Conservation (phyloP, 2,113 vertebrate species). For the Bostrychus sinensis region DNA sequence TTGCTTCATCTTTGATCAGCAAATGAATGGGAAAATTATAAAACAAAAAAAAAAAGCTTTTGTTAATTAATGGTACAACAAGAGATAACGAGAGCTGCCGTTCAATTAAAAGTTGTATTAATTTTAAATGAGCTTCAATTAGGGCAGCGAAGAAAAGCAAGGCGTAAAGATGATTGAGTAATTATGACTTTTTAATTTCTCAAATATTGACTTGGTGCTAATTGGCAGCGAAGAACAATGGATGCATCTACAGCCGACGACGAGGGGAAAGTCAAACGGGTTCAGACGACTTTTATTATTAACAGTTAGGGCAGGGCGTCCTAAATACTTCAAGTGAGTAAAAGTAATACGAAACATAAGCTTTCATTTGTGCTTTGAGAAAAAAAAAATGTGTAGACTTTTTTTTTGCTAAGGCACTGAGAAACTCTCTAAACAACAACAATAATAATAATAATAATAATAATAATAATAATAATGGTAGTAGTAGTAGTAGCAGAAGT, state of each 20-base stretch:
- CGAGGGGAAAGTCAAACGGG: neutral
- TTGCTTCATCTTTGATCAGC: conserved; percentile 56
- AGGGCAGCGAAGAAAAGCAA: conserved; percentile 67
- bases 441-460: too few relatives aligned
- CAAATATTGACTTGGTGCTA: conserved; percentile 71
- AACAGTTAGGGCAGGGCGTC: too few relatives aligned
- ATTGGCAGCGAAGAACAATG: conserved; percentile 65
- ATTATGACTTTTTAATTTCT: conserved; percentile 66
- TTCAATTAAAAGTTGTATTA: conserved; percentile 79
- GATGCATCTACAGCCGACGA: conserved; percentile 22
- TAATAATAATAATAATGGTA: too few relatives aligned
- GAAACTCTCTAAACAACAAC: too few relatives aligned
- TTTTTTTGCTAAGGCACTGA: too few relatives aligned
- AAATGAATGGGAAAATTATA: conserved; percentile 53
- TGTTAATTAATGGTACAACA: conserved; percentile 69
- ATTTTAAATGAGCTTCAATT: conserved; percentile 79
- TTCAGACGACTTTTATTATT: too few relatives aligned
- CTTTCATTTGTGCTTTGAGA: too few relatives aligned
- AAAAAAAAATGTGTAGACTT: too few relatives aligned
- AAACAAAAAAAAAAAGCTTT: conserved; percentile 31
- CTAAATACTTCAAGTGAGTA: too few relatives aligned
- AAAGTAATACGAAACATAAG: too few relatives aligned
- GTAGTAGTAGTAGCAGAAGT: too few relatives aligned
- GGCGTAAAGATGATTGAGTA: conserved; percentile 73
- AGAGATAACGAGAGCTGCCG: conserved; percentile 58